These are phyloP conservation scores for Nettapus auritus DNA, from an alignment of 2,113 vertebrate genomes.

Conservation along the genomic window DNA sequence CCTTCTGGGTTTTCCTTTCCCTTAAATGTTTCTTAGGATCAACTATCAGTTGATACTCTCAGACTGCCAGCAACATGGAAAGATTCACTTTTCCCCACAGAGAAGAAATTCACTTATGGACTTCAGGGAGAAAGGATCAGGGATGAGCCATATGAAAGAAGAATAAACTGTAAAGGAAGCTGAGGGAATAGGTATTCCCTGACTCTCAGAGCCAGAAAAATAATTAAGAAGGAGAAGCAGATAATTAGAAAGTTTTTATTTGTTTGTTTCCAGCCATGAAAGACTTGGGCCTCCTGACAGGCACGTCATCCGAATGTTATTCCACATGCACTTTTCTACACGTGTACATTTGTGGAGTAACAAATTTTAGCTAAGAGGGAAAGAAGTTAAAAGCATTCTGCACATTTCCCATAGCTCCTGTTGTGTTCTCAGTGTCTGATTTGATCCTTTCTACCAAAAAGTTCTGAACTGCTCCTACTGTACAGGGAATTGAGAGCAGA, in stretches of 20 bases:
- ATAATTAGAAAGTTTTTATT: neutral
- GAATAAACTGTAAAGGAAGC: neutral
- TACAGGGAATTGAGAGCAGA: neutral
- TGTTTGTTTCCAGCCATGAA: neutral
- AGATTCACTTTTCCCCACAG: neutral
- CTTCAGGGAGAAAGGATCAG: neutral
- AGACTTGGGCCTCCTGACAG: neutral
- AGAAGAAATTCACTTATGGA: neutral
- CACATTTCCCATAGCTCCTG: neutral
- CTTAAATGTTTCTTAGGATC: neutral
- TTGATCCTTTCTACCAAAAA: neutral
- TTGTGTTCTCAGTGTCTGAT: neutral
- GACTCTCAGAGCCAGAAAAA: neutral
- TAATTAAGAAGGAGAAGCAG: neutral
- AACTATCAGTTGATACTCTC: neutral
- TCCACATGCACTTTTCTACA: neutral
- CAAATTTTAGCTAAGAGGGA: neutral
- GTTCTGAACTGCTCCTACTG: neutral
- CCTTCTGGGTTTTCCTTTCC: neutral
- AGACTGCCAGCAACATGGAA: neutral
- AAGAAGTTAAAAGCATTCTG: neutral
- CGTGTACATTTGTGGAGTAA: neutral
- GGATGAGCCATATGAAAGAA: neutral
- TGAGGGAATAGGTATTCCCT: neutral
- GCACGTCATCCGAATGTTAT: neutral